These are phyloP conservation scores for Orycteropus afer DNA, from an alignment of 2,113 vertebrate genomes.

Conservation along the genomic window DNA sequence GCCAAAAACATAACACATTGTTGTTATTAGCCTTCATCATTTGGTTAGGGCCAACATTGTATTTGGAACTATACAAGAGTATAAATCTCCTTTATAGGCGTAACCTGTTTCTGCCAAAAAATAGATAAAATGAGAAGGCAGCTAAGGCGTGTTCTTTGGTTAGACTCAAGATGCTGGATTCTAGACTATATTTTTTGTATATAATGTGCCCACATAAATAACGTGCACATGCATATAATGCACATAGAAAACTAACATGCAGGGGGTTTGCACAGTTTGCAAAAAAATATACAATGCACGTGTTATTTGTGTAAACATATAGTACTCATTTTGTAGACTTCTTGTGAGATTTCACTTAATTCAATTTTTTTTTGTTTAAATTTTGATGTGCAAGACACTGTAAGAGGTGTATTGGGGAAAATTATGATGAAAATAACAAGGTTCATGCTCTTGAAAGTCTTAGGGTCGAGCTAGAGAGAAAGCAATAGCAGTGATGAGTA, in stretches of 20 bases:
- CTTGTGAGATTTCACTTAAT: neutral
- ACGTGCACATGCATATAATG: neutral
- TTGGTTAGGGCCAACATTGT: constrained; percentile 69
- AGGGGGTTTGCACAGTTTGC: too few relatives aligned
- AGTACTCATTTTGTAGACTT: neutral
- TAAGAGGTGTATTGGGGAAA: neutral
- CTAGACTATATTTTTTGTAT: neutral
- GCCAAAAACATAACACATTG: constrained; percentile 73
- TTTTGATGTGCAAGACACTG: neutral
- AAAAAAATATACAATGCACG: neutral
- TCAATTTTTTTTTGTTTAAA: neutral
- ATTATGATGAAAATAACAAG: neutral
- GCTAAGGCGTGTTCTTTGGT: neutral
- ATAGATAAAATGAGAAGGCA: neutral
- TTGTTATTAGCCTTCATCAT: constrained; percentile 73
- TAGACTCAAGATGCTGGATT: neutral
- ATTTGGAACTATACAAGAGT: constrained; percentile 59
- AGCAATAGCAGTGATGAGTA: neutral
- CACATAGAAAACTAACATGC: too few relatives aligned
- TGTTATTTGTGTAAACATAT: neutral
- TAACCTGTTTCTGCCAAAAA: constrained; percentile 47
- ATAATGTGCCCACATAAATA: neutral
- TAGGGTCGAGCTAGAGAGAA: neutral
- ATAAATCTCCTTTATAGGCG: constrained; percentile 64
- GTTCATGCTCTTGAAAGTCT: neutral